Conservation (phyloP, 2,797 vertebrate species). For the Etheostoma perlongum region DNA sequence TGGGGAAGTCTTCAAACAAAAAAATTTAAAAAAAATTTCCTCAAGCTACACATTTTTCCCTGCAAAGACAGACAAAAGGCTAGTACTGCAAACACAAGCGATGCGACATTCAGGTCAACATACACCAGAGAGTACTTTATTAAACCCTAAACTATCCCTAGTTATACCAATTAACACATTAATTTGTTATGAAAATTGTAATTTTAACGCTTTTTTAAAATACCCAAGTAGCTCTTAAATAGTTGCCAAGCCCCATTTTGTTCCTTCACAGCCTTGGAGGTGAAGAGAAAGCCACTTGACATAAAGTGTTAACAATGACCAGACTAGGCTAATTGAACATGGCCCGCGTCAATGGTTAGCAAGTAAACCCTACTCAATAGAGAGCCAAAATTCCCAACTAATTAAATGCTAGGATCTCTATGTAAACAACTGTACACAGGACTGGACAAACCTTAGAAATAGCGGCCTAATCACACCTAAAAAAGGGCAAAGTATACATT, state of each 20-base stretch:
- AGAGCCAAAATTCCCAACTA: conserved; percentile 48
- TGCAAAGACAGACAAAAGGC: conserved; percentile 15
- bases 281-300: conserved; percentile 33
- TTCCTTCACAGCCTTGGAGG: conserved; percentile 7
- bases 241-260: not conserved
- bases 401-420: conserved; percentile 31
- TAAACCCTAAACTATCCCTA: not conserved
- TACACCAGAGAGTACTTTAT: not conserved
- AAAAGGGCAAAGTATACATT: conserved; percentile 13
- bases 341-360: conserved; percentile 41
- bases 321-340: conserved; percentile 52
- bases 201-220: not conserved
- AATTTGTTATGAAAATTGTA: not conserved
- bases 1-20: conserved; percentile 36
- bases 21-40: conserved; percentile 8
- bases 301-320: conserved; percentile 14
- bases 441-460: conserved; percentile 29
- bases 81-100: conserved; percentile 1
- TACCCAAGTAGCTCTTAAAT: not conserved
- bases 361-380: conserved; percentile 18
- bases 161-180: not conserved
- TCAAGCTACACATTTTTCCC: conserved; percentile 3
- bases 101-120: conserved; percentile 8
- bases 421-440: conserved; percentile 41
- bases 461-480: conserved; percentile 14